phyloP scores from a whole-genome alignment of 2,113 vertebrate species.

The Porphyrio hochstetteri region DNA sequence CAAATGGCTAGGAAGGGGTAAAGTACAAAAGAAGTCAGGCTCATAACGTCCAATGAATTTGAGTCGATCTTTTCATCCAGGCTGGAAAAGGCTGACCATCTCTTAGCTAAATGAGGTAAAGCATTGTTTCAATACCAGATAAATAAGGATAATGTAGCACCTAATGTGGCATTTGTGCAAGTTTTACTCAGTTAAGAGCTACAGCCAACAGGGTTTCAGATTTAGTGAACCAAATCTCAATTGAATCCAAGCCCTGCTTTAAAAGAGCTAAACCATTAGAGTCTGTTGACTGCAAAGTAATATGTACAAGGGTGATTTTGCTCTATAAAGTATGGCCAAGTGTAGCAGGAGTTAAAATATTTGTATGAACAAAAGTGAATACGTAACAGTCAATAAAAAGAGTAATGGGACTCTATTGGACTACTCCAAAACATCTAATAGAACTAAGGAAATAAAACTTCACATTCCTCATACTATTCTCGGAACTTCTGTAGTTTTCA shows the following conservation, averaged over 20 bases:
- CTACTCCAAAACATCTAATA: constrained; percentile 37
- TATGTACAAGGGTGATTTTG: constrained; percentile 26
- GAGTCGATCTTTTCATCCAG: neutral
- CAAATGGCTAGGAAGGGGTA: neutral
- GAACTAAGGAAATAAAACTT: constrained; percentile 35
- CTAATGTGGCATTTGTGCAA: constrained; percentile 44
- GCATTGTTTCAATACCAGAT: constrained; percentile 28
- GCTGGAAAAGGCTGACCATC: constrained; percentile 20
- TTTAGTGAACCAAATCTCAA: constrained; percentile 47
- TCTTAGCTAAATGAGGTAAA: constrained; percentile 3
- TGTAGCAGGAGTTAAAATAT: constrained; percentile 42
- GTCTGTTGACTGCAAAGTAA: constrained; percentile 1
- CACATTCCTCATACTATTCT: constrained; percentile 49
- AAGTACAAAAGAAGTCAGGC: neutral
- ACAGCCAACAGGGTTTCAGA: constrained; percentile 59
- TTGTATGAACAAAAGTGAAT: constrained; percentile 25
- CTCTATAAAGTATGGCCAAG: constrained; percentile 5
- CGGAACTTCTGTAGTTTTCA: constrained; percentile 37
- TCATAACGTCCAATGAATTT: neutral
- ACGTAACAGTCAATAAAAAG: constrained; percentile 61
- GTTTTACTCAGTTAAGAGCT: constrained; percentile 53
- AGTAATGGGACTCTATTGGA: constrained; percentile 43
- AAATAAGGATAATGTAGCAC: constrained; percentile 42
- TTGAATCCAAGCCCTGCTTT: constrained; percentile 39
- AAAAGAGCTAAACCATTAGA: constrained; percentile 40